Percentiles rank a stretch among this genome's conserved stretches.
These are phyloP conservation scores for Tauraco hartlaubi DNA, from an alignment of 2,797 vertebrate species.

Conservation along the genomic window DNA sequence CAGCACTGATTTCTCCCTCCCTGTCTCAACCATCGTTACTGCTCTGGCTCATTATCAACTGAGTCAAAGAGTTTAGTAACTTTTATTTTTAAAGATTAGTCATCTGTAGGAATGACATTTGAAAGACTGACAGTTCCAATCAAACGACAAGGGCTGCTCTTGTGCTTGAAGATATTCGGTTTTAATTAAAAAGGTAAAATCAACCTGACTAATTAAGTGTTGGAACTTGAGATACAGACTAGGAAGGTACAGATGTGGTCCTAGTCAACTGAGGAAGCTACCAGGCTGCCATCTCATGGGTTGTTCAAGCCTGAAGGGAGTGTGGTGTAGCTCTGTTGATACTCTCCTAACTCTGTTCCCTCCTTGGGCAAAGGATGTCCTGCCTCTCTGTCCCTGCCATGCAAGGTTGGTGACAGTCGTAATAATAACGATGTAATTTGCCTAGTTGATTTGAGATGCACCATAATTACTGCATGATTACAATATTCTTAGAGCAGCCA, in stretches of 20 bases:
- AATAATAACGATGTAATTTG: slow-evolving; percentile 55
- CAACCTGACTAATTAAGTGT: background rate
- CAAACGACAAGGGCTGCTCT: slow-evolving; percentile 28
- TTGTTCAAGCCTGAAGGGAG: background rate
- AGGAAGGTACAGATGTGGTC: background rate
- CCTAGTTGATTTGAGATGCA: slow-evolving; percentile 57
- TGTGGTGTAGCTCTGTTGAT: background rate
- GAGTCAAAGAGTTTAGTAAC: slow-evolving; percentile 1
- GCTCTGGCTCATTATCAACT: slow-evolving; percentile 7
- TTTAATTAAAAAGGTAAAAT: background rate
- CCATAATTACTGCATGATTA: slow-evolving; percentile 66
- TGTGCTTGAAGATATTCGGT: background rate
- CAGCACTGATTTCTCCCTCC: background rate
- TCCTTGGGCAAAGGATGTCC: background rate
- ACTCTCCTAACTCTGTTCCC: background rate
- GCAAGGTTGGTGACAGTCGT: slow-evolving; percentile 16
- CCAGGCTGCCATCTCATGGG: background rate
- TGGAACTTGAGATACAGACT: background rate
- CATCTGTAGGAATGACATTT: slow-evolving; percentile 43
- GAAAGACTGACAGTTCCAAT: slow-evolving; percentile 42
- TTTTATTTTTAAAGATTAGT: slow-evolving; percentile 50
- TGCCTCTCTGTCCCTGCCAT: background rate
- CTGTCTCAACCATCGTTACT: background rate
- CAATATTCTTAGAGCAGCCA: slow-evolving; percentile 57
- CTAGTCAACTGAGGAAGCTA: background rate